Percentiles rank a stretch among this genome's conserved stretches.
phyloP scores from a whole-genome alignment of 2,888 invertebrate genomes.

The Caenorhabditis sp. region DNA sequence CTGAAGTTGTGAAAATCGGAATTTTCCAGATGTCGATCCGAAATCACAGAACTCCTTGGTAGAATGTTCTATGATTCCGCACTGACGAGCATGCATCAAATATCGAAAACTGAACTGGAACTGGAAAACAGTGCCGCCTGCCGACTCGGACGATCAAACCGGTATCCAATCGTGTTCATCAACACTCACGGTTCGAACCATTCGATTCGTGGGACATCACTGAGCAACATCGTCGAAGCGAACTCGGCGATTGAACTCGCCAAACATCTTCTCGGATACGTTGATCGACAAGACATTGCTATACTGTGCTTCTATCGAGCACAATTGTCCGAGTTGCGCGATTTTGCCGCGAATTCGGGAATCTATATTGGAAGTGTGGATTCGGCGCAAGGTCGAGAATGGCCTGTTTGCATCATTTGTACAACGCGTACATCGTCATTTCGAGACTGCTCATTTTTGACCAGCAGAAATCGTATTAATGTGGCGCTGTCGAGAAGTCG shows the following conservation, averaged over 20 bases:
- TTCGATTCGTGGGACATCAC: background rate
- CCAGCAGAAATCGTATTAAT: background rate
- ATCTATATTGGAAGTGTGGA: background rate
- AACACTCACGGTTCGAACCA: background rate
- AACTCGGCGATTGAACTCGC: background rate
- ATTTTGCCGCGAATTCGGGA: background rate
- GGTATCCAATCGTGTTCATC: background rate
- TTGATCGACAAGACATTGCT: background rate
- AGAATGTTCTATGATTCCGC: background rate
- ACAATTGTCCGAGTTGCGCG: background rate
- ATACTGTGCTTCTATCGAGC: background rate
- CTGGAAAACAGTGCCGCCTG: background rate
- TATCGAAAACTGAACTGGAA: background rate
- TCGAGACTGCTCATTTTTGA: background rate
- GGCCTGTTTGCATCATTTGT: background rate
- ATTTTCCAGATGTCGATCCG: background rate
- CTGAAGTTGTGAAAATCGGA: no score
- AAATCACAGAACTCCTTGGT: background rate
- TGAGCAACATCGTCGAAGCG: background rate
- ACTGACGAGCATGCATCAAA: background rate
- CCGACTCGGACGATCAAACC: background rate
- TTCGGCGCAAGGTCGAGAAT: background rate
- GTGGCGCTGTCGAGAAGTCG: background rate
- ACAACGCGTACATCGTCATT: background rate
- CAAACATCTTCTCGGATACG: background rate